Conservation (phyloP, 2,113 vertebrate species). For the Aramus guarauna region DNA sequence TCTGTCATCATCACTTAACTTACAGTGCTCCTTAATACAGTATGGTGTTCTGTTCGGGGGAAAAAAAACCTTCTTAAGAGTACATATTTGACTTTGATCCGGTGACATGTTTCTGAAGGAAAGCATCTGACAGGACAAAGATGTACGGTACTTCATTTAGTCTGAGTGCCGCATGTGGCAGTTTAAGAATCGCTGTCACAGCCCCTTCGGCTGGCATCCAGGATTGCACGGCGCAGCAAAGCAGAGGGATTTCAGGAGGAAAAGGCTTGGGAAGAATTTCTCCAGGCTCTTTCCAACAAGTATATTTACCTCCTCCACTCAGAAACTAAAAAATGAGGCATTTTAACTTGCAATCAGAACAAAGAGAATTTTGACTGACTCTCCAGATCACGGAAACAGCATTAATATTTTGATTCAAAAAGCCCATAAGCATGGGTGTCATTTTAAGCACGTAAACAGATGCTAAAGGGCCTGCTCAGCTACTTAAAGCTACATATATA, state of each 20-base stretch:
- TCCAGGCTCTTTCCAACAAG: neutral
- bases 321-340: neutral
- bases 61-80: neutral
- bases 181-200: neutral
- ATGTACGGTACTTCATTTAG: slow-evolving; percentile 5
- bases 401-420: neutral
- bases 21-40: neutral
- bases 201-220: neutral
- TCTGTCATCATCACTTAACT: slow-evolving; percentile 54
- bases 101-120: slow-evolving; percentile 22
- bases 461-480: neutral
- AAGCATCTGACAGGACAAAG: slow-evolving; percentile 32
- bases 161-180: neutral
- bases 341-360: neutral
- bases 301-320: neutral
- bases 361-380: neutral
- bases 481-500: neutral
- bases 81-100: slow-evolving; percentile 33
- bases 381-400: neutral
- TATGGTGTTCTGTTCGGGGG: neutral
- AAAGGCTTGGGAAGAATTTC: neutral
- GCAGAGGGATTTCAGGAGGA: neutral
- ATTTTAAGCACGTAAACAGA: neutral
- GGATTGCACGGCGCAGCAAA: rapidly evolving
- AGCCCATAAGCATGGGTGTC: neutral